Evolutionary conservation across 2,113 vertebrate species (phyloP), one percentile per base, ranked within the genome.

Genomic region (Prietella phreatophila): DNA sequence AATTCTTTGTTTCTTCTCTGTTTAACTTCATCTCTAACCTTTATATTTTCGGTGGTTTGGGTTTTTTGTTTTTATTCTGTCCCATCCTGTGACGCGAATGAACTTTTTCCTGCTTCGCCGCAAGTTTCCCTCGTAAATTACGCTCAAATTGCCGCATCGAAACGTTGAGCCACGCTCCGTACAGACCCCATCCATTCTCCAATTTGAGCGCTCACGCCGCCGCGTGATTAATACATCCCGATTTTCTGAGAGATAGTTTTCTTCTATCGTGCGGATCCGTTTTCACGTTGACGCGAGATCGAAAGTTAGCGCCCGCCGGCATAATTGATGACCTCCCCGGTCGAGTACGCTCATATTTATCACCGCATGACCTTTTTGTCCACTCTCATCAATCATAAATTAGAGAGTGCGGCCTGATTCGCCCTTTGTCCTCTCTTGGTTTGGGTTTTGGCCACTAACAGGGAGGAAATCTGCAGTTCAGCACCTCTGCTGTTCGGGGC

Each of bases 331-430:
- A 95, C 95, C 95, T 96, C 95, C 94, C 90, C 92, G 94, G 95
- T 96, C 94, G 94, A 96, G 94, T 95, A 93, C 95, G 95, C 95
- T 96, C 94, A 94, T 96, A 96, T 95, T 96, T 95, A 93, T 96
- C 93, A 95, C 91, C 95, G 95, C 91, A 90, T 97, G 97, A 98
- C 98, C 97, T 99, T 97, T 80, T 96, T 96, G 93, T 93, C 92
- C 91, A 86, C 90, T 92, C 95, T 96, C 97, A 99, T 99, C 97
- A 97, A 97, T 98, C 97, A 99, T 95, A 95, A 94, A 94, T 95
- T 98, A 97, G 98, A 96, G 97, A 96, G 96, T 97, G 96, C 95
- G 94, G 95, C 93, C 91, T 89, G 92, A 93, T 93, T 91, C 95
- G 97, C 96, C 95, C 96, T 97, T 97, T 97, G 97, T 97, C 95